Base-by-base conservation (phyloP, 2,113 vertebrate genomes). In the Ptychochromis oligacanthus region DNA sequence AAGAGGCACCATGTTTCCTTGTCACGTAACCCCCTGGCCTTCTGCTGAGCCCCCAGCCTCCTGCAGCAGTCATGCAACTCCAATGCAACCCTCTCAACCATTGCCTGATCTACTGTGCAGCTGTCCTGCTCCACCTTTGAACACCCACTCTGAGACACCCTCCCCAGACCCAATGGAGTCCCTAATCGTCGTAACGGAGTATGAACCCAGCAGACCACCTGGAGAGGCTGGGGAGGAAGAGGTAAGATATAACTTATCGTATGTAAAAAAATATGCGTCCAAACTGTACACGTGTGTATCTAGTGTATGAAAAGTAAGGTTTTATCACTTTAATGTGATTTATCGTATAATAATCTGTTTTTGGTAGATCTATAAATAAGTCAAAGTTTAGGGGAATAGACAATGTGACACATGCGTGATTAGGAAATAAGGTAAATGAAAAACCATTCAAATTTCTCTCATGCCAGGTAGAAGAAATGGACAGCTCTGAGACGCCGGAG, bases 151-250 rank as follows among this genome's bases (percentile, higher is more conserved):
- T 2, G 13, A 92, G 81, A 85, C 80, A 6, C 94, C 92, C 3
- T 91, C 91, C 4, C 90, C 91, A 4, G 93, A 93, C 74, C 88
- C 95, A 92, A 99, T 99, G 97, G 98, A 98, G 93, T 98, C 98
- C 9, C 95, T 98, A 86, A 97, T 98, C 0, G 97, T 98, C 93
- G 97, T 98, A 79, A 97, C 97, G 0, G 97, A 99, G 90, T 96
- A 96, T 13, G 97, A 98, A 64, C 88, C 97, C 1, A 95, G 93
- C 0, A 90, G 77, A 31, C 82, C 88, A 0, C 6, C 82, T 0
- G 95, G 92, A 88, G 92, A 87, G 6, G 26, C 36, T 2, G 88
- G 74, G 7, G 81, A 62, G 31, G 10, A 95, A n/a, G 94, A 95
- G 14, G 91, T 94, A 77, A 87, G 85, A 75, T 55, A 38, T 74